Evolutionary conservation across 2,113 vertebrate species (phyloP).

Genomic region (Salvelinus alpinus): DNA sequence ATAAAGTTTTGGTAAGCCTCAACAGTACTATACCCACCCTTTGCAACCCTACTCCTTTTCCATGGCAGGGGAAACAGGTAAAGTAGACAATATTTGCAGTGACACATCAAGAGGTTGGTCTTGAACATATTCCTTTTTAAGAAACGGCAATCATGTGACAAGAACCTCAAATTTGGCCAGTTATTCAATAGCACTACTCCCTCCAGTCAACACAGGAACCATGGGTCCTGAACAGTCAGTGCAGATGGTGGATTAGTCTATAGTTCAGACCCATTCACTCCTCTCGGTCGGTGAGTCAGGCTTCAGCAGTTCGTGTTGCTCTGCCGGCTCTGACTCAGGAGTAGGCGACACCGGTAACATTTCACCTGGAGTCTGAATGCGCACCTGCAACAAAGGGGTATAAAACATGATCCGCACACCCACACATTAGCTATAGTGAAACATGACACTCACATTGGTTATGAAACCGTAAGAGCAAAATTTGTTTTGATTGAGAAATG

Average conservation of each 20-base stretch:
- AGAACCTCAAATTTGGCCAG: neutral
- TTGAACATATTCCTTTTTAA: neutral
- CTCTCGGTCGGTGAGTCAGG: neutral
- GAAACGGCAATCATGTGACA: neutral
- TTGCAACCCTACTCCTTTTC: too few species aligned
- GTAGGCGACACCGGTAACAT: neutral
- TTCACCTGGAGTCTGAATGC: conserved; percentile 24
- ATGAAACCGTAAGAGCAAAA: too few species aligned
- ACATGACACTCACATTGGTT: neutral
- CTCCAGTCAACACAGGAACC: neutral
- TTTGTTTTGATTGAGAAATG: neutral
- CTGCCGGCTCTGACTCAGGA: conserved; percentile 19
- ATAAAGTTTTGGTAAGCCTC: too few species aligned
- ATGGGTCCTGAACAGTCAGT: conserved; percentile 1
- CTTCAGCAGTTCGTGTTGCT: conserved; percentile 65
- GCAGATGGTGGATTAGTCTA: neutral
- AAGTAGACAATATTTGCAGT: neutral
- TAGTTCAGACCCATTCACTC: conserved; percentile 58
- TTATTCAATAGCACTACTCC: neutral
- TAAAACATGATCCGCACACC: neutral
- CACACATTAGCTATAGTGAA: neutral
- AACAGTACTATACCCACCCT: too few species aligned
- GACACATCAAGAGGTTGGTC: neutral
- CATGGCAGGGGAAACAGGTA: neutral
- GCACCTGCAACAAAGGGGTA: conserved; percentile 45